A percentile compares a stretch with the other conserved stretches of the same genome.
phyloP scores from a whole-genome alignment of 1,140 invertebrate genomes.

The Drosophila melanogaster region Release_6_plus_ISO1_MT NC_004354.4:3903001-3903500 shows the following conservation, averaged over 20 bases:
- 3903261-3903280: too few relatives aligned
- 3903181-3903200: too few relatives aligned
- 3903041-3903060: neutral
- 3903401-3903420: conserved; percentile 16
- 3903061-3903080: conserved; percentile 24
- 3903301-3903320: neutral
- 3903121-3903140: neutral
- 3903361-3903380: conserved; percentile 38
- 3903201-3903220: too few relatives aligned
- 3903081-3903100: conserved; percentile 21
- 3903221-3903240: too few relatives aligned
- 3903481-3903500: conserved; percentile 23
- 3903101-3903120: neutral
- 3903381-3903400: conserved; percentile 18
- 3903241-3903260: too few relatives aligned
- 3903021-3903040: conserved; percentile 11
- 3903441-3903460: neutral
- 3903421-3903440: conserved; percentile 6
- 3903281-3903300: neutral
- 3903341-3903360: conserved; percentile 26
- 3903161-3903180: neutral
- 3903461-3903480: conserved; percentile 9
- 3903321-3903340: neutral
- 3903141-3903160: neutral
- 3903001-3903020: conserved; percentile 32